Base-by-base conservation (phyloP, 2,797 vertebrate species). In the Tympanoctomys barrerae region DNA sequence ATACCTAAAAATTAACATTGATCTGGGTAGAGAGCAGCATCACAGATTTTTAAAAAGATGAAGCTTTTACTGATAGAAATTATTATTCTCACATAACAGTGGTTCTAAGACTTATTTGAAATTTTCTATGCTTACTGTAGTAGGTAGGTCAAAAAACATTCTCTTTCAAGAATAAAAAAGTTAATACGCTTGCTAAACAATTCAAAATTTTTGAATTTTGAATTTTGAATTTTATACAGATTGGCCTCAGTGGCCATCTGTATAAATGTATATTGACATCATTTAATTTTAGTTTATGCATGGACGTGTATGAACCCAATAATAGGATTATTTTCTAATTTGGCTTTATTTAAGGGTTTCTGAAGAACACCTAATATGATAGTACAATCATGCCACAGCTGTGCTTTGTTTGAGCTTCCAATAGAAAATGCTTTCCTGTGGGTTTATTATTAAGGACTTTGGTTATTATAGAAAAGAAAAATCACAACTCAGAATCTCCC, bases 141-240 rank as follows among this genome's bases (percentile, higher is more conserved):
- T 31, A 83, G 1, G 16, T 0, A 68, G 6, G 18, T 13, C 1
- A 57, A 82, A 68, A 73, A 26, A 1, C 3, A 33, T 21, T 59
- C 18, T 71, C 70, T 86, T 64, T 61, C 24, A 81, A 22, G 0
- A 66, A 39, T 31, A 4, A 57, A 89, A 87, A 54, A 52, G 7
- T 75, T 79, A 91, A 46, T 80, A 92, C 42, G 14, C 83, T 5
- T 52, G 13, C 52, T 91, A 87, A 73, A 64, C 2, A 81, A 87
- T 91, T 28, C 90, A 85, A 77, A 83, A 89, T n/a, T 18, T 78
- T 12, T 73, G n/a, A n/a, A n/a, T n/a, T n/a, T n/a, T n/a, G n/a
- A n/a, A n/a, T n/a, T n/a, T n/a, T n/a, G n/a, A n/a, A n/a, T n/a
- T n/a, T n/a, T n/a, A n/a, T n/a, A n/a, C n/a, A n/a, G n/a, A n/a